Evolutionary conservation across 2,113 vertebrate species (phyloP).

Genomic region (Colius striatus): DNA sequence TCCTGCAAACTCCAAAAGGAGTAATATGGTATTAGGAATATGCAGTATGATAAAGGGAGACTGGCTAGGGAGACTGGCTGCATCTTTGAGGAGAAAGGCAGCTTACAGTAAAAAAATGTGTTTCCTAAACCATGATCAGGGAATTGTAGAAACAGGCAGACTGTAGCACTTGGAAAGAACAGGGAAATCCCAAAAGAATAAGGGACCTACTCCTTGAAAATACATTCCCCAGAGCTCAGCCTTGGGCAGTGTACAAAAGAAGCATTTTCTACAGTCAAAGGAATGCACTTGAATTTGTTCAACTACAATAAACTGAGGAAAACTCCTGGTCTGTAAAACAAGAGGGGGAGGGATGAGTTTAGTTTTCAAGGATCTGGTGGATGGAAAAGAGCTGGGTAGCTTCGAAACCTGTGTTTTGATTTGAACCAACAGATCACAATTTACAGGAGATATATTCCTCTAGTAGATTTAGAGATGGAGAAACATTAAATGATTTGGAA

Average conservation of each 20-base stretch:
- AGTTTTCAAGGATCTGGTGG: not conserved
- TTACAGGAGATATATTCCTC: not conserved
- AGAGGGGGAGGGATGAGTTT: not conserved
- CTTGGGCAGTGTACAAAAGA: not conserved
- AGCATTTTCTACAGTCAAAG: not conserved
- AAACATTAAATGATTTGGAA: not conserved
- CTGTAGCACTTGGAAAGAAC: not conserved
- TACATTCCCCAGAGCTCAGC: not conserved
- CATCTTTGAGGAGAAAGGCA: not conserved
- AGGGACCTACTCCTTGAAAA: not conserved
- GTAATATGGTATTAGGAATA: not conserved
- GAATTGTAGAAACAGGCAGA: not conserved
- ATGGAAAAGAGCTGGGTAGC: not conserved
- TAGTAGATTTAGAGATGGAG: not conserved
- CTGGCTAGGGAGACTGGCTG: not conserved
- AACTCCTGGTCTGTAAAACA: not conserved
- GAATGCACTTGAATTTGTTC: not conserved
- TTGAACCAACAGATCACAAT: not conserved
- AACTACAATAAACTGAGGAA: not conserved
- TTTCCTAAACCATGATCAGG: not conserved
- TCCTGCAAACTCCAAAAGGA: not conserved
- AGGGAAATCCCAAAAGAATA: not conserved
- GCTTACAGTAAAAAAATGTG: too few relatives aligned
- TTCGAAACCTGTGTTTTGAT: not conserved
- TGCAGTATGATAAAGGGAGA: fast-evolving